Conservation (phyloP, 2,113 vertebrate species). For the Lynx canadensis region DNA sequence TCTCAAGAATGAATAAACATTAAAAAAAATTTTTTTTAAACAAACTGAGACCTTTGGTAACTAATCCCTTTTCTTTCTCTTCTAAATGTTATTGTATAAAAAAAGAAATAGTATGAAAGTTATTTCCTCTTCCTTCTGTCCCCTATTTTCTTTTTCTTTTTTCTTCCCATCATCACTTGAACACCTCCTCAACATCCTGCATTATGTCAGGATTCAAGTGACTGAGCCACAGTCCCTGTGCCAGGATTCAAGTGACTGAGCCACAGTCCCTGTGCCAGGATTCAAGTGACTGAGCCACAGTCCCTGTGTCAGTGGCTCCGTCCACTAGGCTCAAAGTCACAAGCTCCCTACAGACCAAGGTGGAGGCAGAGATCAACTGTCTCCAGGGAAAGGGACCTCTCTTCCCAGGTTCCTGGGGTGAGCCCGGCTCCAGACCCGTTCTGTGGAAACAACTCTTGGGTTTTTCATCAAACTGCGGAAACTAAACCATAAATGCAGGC, state of each 20-base stretch:
- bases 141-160: slow-evolving; percentile 37
- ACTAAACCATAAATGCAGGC: neutral
- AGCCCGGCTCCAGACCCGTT: neutral
- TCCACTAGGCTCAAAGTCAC: neutral
- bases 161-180: neutral
- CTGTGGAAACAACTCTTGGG: neutral
- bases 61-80: neutral
- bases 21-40: too few relatives aligned
- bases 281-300: too few relatives aligned
- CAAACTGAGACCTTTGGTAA: neutral
- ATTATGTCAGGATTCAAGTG: neutral
- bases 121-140: neutral
- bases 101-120: neutral
- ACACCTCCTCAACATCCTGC: slow-evolving; percentile 32
- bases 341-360: neutral
- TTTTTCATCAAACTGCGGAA: slow-evolving; percentile 18
- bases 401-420: neutral
- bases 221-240: neutral
- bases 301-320: neutral
- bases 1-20: too few relatives aligned
- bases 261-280: neutral
- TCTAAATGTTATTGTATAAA: neutral
- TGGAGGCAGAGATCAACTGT: neutral
- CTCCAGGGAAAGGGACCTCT: neutral
- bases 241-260: neutral